Evolutionary conservation across 2,113 vertebrate species (phyloP), one percentile per base, ranked within the genome.

Genomic region (Podocnemis expansa): DNA sequence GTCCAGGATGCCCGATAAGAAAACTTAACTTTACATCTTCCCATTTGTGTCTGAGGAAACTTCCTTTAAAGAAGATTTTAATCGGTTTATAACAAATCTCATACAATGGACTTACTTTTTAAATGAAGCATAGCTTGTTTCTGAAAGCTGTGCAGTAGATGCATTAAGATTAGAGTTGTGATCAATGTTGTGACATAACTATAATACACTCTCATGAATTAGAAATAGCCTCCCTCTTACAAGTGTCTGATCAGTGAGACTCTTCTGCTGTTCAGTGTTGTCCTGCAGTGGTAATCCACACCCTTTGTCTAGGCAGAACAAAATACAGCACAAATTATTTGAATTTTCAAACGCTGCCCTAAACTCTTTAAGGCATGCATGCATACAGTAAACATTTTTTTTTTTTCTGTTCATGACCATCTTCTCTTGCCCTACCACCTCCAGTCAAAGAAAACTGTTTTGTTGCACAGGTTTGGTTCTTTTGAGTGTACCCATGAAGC

Each of bases 201-300:
- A 86, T 86, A 89, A 87, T 96, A 91, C 56, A 73, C 80, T 25
- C 19, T 24, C 93, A 89, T 51, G 80, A 93, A 93, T 93, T 96
- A 95, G 93, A 96, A 96, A 97, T 96, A 96, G 82, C 84, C 56
- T 94, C 84, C 52, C 56, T 93, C 63, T 89, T 89, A 91, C 85
- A 91, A 96, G 89, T 82, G 89, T 96, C 79, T 63, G 76, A 88
- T 94, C 76, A 87, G 22, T 78, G 88, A 52, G 93, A 96, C 82
- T 17, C 31, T 83, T 93, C 43, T 27, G 29, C 88, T 82, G 81
- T 63, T 91, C 95, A 96, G 83, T 90, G n/a, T n/a, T n/a, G n/a
- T 88, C 25, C 52, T 27, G 38, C 52, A 56, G 25, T 41, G 29
- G 52, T 55, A 88, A 10, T 88, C 76, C 80, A 85, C 76, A 16